Evolutionary conservation across 2,113 vertebrate species (phyloP).

Genomic region (Myodes glareolus): DNA sequence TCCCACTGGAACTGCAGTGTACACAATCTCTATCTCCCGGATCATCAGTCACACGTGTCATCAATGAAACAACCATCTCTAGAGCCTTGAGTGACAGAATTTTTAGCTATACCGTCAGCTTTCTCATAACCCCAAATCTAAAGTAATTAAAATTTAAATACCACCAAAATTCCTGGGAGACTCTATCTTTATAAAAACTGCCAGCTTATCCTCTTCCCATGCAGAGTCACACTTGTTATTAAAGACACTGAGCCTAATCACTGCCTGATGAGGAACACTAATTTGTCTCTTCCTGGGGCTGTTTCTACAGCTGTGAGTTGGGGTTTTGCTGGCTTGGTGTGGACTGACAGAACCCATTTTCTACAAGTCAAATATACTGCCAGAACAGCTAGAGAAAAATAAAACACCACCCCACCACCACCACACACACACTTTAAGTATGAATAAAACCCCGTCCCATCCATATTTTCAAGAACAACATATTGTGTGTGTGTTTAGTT

Average conservation of each 20-base stretch:
- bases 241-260: slow-evolving; percentile 65
- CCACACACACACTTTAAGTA: slow-evolving; percentile 21
- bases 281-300: slow-evolving; percentile 71
- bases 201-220: slow-evolving; percentile 58
- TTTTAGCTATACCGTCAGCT: slow-evolving; percentile 42
- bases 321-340: slow-evolving; percentile 35
- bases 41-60: neutral
- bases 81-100: slow-evolving; percentile 28
- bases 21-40: neutral
- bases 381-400: slow-evolving; percentile 42
- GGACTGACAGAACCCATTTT: slow-evolving; percentile 68
- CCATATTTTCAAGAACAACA: slow-evolving; percentile 66
- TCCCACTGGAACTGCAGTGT: neutral
- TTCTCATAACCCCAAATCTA: slow-evolving; percentile 47
- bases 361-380: slow-evolving; percentile 65
- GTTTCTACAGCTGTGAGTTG: slow-evolving; percentile 70
- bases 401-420: no score
- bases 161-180: slow-evolving; percentile 62
- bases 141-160: slow-evolving; percentile 75
- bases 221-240: slow-evolving; percentile 64
- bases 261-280: slow-evolving; percentile 60
- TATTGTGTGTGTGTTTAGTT: slow-evolving; percentile 52
- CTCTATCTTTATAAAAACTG: slow-evolving; percentile 66
- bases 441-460: slow-evolving; percentile 61
- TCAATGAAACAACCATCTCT: slow-evolving; percentile 28